phyloP scores from a whole-genome alignment of 2,797 vertebrate genomes.

The Epinephelus awoara region DNA sequence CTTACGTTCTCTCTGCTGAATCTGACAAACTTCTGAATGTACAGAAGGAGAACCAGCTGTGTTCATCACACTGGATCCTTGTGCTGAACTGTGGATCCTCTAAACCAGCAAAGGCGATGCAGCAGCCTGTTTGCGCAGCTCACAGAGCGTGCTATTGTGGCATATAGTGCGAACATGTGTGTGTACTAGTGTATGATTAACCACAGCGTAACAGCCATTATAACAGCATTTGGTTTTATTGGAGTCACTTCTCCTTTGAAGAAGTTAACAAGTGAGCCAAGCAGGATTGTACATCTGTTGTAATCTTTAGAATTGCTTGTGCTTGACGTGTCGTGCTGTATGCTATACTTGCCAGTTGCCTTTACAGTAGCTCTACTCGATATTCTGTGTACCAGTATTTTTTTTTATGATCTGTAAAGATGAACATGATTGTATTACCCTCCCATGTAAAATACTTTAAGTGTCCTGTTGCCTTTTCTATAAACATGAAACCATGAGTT shows the following conservation, averaged over 20 bases:
- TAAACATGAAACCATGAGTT: conserved; percentile 17
- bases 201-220: conserved; percentile 29
- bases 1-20: conserved; percentile 22
- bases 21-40: conserved; percentile 60
- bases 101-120: conserved; percentile 53
- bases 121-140: conserved; percentile 44
- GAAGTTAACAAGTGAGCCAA: conserved; percentile 40
- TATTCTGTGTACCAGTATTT: conserved; percentile 59
- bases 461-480: conserved; percentile 38
- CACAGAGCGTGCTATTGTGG: conserved; percentile 4
- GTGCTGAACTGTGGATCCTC: conserved; percentile 34
- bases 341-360: conserved; percentile 61
- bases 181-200: conserved; percentile 46
- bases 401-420: conserved; percentile 52
- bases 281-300: conserved; percentile 60
- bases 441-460: conserved; percentile 51
- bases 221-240: conserved; percentile 29
- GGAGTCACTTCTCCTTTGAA: conserved; percentile 14
- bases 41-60: conserved; percentile 38
- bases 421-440: conserved; percentile 64
- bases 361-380: conserved; percentile 57
- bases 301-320: conserved; percentile 52
- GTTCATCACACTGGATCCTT: conserved; percentile 28
- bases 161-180: conserved; percentile 18
- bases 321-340: conserved; percentile 56